phyloP scores from a whole-genome alignment of 2,888 invertebrate genomes.

The Agrochola macilenta region DNA sequence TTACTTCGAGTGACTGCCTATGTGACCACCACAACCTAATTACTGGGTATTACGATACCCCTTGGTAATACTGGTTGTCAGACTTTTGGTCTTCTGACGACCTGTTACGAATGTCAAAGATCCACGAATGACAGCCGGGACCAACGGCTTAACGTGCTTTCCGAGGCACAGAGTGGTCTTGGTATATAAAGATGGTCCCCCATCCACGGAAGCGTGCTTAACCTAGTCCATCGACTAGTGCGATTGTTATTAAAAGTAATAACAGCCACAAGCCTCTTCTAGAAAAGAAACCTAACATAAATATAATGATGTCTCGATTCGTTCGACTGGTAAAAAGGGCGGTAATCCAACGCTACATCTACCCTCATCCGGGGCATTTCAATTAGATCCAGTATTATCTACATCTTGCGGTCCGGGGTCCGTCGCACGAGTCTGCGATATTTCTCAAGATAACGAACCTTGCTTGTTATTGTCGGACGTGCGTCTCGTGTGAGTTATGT shows the following conservation, averaged over 20 bases:
- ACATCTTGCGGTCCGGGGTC: slow-evolving; percentile 68
- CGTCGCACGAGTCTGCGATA: slow-evolving; percentile 75
- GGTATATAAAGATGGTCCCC: too few species aligned
- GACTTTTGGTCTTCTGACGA: too few species aligned
- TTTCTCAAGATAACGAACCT: slow-evolving; percentile 72
- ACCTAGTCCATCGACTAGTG: background rate
- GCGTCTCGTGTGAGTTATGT: slow-evolving; percentile 51
- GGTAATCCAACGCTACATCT: slow-evolving; percentile 59
- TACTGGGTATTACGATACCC: too few species aligned
- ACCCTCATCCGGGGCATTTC: slow-evolving; percentile 72
- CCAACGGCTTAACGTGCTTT: too few species aligned
- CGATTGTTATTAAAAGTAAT: too few species aligned
- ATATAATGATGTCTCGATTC: slow-evolving; percentile 33
- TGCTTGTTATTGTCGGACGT: slow-evolving; percentile 59
- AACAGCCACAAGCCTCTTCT: too few species aligned
- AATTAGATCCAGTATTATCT: slow-evolving; percentile 79
- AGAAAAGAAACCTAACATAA: background rate
- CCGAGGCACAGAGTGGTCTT: too few species aligned
- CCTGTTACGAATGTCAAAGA: too few species aligned
- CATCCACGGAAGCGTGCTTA: background rate
- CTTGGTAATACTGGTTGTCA: too few species aligned
- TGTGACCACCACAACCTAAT: too few species aligned
- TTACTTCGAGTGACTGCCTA: too few species aligned
- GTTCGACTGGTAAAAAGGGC: slow-evolving; percentile 58
- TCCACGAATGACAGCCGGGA: too few species aligned